Base-by-base conservation (phyloP, 2,797 vertebrate species). In the Mastacembelus armatus region DNA sequence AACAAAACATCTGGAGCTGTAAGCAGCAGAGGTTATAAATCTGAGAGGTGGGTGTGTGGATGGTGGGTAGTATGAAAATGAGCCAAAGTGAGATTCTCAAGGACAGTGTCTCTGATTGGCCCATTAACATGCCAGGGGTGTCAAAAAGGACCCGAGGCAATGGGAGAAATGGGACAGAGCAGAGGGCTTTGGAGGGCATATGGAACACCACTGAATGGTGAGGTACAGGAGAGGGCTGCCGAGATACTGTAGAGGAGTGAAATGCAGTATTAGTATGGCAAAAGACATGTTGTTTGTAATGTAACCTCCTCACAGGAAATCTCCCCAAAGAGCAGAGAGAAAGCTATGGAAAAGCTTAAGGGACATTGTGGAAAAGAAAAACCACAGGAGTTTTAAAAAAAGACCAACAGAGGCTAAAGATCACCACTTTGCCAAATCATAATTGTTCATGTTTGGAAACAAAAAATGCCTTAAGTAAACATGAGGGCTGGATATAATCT, bases 1-100 rank as follows among this genome's bases (percentile, higher is more conserved):
- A 89, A 85, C 78, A 89, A 91, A 92, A 93, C 92, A 93, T 93
- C 92, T 93, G 92, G 92, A 93, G 92, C 91, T 85, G 86, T 92
- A 89, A 92, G 90, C 88, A 86, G 89, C 82, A 82, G 89, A 91
- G 86, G 90, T 88, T 90, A 92, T 92, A 92, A 92, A 92, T 90
- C 88, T 88, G 86, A 71, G 81, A 70, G 64, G 47, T 43, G 11
- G 29, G 33, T 18, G 52, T 15, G 40, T 14, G 60, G 14, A 4
- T 58, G 74, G 69, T 27, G 24, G 18, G 32, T n/a, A n/a, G 70
- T 90, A 90, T 89, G 89, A 92, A 94, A 92, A 91, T 87, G 87
- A 92, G 90, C 86, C 88, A 88, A 85, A 89, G 86, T 81, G 89
- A 90, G 90, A 90, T 80, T 92, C 88, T 92, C 92, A 93, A 92